These are phyloP conservation scores for Nudaria mundana DNA, from an alignment of 2,888 invertebrate species.

Conservation along the genomic window DNA sequence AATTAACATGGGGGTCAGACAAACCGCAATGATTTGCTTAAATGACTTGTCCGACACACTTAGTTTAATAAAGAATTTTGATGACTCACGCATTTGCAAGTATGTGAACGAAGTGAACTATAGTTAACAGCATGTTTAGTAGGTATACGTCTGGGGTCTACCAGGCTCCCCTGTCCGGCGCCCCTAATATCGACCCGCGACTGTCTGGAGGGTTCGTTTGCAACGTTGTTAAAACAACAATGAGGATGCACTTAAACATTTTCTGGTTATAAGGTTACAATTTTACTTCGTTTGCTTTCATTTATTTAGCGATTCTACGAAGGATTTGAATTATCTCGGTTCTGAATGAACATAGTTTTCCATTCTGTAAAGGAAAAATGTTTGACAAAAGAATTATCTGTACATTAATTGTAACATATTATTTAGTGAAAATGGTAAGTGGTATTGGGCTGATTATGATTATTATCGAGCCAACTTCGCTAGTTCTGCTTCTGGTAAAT, in stretches of 20 bases:
- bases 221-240: neutral
- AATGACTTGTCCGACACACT: slow-evolving; percentile 1
- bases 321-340: too few relatives aligned
- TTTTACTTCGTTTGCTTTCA: neutral
- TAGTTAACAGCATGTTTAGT: slow-evolving; percentile 5
- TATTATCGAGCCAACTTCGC: too few relatives aligned
- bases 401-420: too few relatives aligned
- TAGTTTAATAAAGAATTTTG: neutral
- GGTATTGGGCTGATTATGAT: too few relatives aligned
- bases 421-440: too few relatives aligned
- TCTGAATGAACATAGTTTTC: too few relatives aligned
- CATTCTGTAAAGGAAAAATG: too few relatives aligned
- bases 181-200: slow-evolving; percentile 18
- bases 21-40: neutral
- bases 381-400: too few relatives aligned
- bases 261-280: too few relatives aligned
- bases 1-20: neutral
- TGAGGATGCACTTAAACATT: too few relatives aligned
- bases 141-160: slow-evolving; percentile 4
- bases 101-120: neutral
- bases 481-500: too few relatives aligned
- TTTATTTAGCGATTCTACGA: too few relatives aligned
- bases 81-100: slow-evolving; percentile 9
- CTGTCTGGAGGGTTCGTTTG: slow-evolving; percentile 18
- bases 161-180: slow-evolving; percentile 11